Evolutionary conservation across 1,140 invertebrate species (phyloP), one percentile per base, ranked within the genome.

Genomic region (Cydia strobilella): DNA sequence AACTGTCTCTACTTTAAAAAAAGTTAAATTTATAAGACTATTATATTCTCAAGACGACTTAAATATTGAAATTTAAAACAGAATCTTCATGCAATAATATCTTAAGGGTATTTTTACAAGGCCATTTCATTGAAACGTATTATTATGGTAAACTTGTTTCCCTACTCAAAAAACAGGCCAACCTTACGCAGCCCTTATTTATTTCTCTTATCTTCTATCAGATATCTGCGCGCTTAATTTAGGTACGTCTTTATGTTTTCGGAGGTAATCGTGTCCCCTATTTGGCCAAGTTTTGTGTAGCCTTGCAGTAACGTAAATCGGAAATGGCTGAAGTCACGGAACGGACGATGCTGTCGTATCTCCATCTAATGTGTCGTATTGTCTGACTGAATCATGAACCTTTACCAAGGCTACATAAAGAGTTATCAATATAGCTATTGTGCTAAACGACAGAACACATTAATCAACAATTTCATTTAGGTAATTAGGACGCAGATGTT

Each of bases 271-370:
- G 15, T 39, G 65, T 76, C 76, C 66, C 25, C 51, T 76, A 74
- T 77, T 72, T 66, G 72, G 66, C 69, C 77, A 78, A 83, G 79
- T 80, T 69, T 80, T 54, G 31, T 76, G 77, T 75, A 80, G 74
- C 76, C 77, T 83, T 82, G 80, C 79, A 78, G 75, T 79, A 80
- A 77, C 79, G 69, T 77, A 73, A 82, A 83, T 78, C 80, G 82
- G 82, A 85, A 80, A 82, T 79, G 74, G 39, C 59, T 39, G 69
- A 77, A 78, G 78, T 82, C 80, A 85, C 79, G 81, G 74, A 81
- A 81, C 81, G 80, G 80, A 83, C 78, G 79, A 76, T 80, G 82
- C 12, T 75, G 77, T 83, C 54, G 39, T 83, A 81, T 82, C 3
- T 73, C 51, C 3, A 25, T 15, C 23, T 73, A n/a, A 73, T 51